Evolutionary conservation across 2,888 invertebrate genomes (phyloP), one percentile per base, ranked within the genome.

Genomic region (Colletes collaris): DNA sequence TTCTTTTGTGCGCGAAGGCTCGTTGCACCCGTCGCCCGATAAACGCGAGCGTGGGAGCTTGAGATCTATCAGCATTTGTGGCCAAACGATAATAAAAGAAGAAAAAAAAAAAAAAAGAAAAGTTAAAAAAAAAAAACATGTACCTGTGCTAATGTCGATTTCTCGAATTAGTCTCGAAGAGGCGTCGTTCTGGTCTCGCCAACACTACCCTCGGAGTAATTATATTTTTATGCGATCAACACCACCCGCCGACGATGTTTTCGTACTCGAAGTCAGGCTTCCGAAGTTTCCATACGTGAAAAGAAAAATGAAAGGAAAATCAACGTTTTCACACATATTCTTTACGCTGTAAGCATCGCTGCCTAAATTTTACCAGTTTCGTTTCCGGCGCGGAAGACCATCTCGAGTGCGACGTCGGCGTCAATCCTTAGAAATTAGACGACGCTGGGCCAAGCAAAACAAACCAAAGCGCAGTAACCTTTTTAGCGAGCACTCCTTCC

Each of bases 401-500:
- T 8, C 44, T 52, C 64, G 56, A 53, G 56, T 13, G 37, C 62
- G 50, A 13, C 50, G 49, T 53, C 16, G 52, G 16, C 62, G 77
- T 77, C 67, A 16, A 16, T 71, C 27, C 11, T 27, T 52, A 7
- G 53, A n/a, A 56, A 50, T 4, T 8, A 35, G 10, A 52, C 35
- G 66, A 56, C 37, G 49, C 60, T 60, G 73, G 65, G 53, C 75
- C 74, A 73, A 74, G 82, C 85, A 88, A 88, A 87, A 90, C 70
- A 83, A 89, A 85, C 72, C 89, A 88, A 89, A 89, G 89, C 89
- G 90, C 90, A 88, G 86, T 89, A 84, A 86, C 86, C 90, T 89
- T 88, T 89, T 89, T 91, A 91, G 91, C 89, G 84, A 86, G 89
- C 88, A 77, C 76, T 73, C 76, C 65, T 75, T 76, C 67, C 71